Percentiles rank a stretch among this genome's conserved stretches.
Conservation (phyloP, 2,113 vertebrate species). For the Hypanus sabinus region DNA sequence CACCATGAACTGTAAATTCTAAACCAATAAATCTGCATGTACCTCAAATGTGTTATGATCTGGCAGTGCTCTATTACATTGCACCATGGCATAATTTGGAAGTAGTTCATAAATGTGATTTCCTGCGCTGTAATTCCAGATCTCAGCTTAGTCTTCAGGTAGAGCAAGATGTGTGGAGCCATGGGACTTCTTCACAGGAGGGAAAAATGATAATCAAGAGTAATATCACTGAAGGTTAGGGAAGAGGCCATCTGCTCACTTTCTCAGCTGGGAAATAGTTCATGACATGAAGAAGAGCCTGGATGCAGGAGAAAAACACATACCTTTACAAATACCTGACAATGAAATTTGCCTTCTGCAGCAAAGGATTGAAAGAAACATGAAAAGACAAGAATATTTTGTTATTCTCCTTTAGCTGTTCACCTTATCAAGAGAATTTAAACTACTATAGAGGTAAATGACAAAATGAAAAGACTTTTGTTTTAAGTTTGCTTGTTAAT, state of each 20-base stretch:
- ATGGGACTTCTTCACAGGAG: not conserved
- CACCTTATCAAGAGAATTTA: not conserved
- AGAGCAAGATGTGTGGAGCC: not conserved
- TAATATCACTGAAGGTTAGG: not conserved
- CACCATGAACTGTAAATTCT: too few species aligned
- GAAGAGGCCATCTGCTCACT: not conserved
- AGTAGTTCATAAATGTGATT: not conserved
- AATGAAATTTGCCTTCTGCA: not conserved
- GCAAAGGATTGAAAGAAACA: not conserved
- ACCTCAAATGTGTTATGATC: not conserved
- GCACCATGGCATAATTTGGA: not conserved
- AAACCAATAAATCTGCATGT: not conserved
- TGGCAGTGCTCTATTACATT: not conserved
- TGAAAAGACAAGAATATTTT: too few species aligned
- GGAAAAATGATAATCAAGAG: not conserved
- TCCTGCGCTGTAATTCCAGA: too few species aligned
- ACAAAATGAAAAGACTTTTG: not conserved
- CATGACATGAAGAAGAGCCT: not conserved
- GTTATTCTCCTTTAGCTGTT: not conserved
- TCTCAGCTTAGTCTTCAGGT: not conserved
- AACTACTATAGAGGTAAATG: not conserved
- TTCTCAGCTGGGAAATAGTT: constrained; percentile 2
- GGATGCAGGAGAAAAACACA: not conserved
- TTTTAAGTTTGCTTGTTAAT: not conserved
- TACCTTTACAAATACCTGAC: not conserved